Evolutionary conservation across 2,888 invertebrate species (phyloP).

Genomic region (Protophormia terraenovae): DNA sequence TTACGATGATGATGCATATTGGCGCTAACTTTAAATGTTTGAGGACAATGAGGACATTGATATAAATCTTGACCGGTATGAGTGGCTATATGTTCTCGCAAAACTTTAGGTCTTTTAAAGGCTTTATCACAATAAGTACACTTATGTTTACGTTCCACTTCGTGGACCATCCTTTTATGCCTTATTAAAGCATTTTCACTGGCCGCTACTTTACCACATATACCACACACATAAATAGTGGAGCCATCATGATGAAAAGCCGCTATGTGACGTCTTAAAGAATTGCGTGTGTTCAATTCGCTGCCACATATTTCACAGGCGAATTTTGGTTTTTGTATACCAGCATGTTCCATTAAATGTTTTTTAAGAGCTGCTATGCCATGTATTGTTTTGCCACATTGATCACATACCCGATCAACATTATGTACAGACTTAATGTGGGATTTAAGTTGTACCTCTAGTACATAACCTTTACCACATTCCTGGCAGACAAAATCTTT

Average conservation of each 20-base stretch:
- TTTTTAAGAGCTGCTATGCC: constrained; percentile 61
- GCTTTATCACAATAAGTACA: constrained; percentile 71
- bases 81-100: constrained; percentile 79
- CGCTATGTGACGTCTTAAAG: constrained; percentile 69
- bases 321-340: constrained; percentile 59
- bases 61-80: constrained; percentile 79
- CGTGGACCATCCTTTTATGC: constrained; percentile 71
- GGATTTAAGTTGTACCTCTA: constrained; percentile 62
- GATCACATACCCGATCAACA: constrained; percentile 64
- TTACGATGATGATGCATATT: constrained; percentile 80
- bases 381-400: constrained; percentile 67
- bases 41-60: constrained; percentile 77
- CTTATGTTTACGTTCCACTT: constrained; percentile 68
- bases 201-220: constrained; percentile 70
- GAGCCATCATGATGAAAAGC: constrained; percentile 69
- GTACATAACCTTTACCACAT: constrained; percentile 69
- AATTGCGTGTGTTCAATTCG: constrained; percentile 65
- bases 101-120: constrained; percentile 68
- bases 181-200: constrained; percentile 69
- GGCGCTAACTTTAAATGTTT: constrained; percentile 79
- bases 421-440: constrained; percentile 66
- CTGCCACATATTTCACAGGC: constrained; percentile 70
- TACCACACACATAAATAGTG: constrained; percentile 67
- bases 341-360: constrained; percentile 66
- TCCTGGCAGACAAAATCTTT: constrained; percentile 69